Evolutionary conservation across 2,888 invertebrate genomes (phyloP).

Genomic region (Athalia rosae): DNA sequence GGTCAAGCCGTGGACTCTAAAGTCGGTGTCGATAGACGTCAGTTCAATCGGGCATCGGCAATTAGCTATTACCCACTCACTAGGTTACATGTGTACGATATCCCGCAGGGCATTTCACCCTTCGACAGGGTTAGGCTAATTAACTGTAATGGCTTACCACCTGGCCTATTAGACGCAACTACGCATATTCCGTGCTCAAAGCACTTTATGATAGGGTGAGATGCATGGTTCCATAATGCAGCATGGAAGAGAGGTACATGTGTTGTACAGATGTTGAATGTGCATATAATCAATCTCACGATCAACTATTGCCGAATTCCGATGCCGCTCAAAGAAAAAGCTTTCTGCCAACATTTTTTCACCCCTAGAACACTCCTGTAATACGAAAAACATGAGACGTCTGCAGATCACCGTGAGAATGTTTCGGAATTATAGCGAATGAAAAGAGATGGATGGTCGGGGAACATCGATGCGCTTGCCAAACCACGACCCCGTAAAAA

Average conservation of each 20-base stretch:
- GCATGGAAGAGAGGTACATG: too few relatives aligned
- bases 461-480: background rate
- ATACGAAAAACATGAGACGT: background rate
- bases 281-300: too few relatives aligned
- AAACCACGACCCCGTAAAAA: conserved; percentile 1
- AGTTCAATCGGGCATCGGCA: background rate
- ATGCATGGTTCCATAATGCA: background rate
- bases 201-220: conserved; percentile 11
- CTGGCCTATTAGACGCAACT: background rate
- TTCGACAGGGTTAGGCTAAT: conserved; percentile 25
- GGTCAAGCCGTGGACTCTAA: too few relatives aligned
- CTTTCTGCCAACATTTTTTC: too few relatives aligned
- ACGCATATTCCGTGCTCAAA: background rate
- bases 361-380: background rate
- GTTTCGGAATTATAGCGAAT: background rate
- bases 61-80: conserved; percentile 22
- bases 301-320: too few relatives aligned
- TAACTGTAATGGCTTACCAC: conserved; percentile 22
- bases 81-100: conserved; percentile 6
- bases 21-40: background rate
- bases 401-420: background rate
- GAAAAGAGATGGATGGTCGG: conserved; percentile 17
- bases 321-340: too few relatives aligned
- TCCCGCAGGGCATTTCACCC: conserved; percentile 20
- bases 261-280: too few relatives aligned